A percentile compares a stretch with the other conserved stretches of the same genome.
Evolutionary conservation across 1,140 invertebrate genomes (phyloP).

Genomic region (Neodiprion fabricii): DNA sequence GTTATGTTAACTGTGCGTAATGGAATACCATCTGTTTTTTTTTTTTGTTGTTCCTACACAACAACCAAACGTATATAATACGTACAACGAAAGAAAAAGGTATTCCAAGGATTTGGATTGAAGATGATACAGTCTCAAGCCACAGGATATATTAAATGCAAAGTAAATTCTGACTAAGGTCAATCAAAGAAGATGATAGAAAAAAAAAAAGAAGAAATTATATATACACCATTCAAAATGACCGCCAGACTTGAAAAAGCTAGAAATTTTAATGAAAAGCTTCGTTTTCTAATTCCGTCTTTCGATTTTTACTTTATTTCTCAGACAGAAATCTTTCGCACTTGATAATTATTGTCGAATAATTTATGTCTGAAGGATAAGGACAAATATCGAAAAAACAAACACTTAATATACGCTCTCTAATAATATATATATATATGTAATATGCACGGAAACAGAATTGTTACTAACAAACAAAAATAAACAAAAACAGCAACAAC

Average conservation of each 20-base stretch:
- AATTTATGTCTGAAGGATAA: constrained; percentile 6
- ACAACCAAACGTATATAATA: background rate
- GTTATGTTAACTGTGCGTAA: background rate
- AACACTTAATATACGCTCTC: constrained; percentile 42
- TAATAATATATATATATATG: constrained; percentile 33
- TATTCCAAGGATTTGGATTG: background rate
- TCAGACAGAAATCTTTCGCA: background rate
- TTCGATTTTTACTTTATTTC: constrained; percentile 40
- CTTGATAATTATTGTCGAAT: background rate
- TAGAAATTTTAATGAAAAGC: constrained; percentile 48
- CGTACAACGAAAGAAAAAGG: background rate
- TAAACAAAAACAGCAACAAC: constrained; percentile 34
- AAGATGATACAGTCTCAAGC: background rate
- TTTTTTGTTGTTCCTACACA: background rate
- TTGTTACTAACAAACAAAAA: constrained; percentile 46
- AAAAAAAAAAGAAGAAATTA: background rate
- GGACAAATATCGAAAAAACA: constrained; percentile 38
- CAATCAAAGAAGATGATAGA: constrained; percentile 9
- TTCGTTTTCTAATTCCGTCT: constrained; percentile 31
- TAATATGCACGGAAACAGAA: constrained; percentile 29
- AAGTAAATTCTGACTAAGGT: constrained; percentile 13
- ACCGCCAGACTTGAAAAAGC: constrained; percentile 57
- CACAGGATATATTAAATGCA: background rate
- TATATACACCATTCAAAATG: constrained; percentile 31
- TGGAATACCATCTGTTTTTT: background rate